A percentile compares a stretch with the other conserved stretches of the same genome.
phyloP scores from a whole-genome alignment of 2,113 vertebrate genomes.

The Nycticorax nycticorax region DNA sequence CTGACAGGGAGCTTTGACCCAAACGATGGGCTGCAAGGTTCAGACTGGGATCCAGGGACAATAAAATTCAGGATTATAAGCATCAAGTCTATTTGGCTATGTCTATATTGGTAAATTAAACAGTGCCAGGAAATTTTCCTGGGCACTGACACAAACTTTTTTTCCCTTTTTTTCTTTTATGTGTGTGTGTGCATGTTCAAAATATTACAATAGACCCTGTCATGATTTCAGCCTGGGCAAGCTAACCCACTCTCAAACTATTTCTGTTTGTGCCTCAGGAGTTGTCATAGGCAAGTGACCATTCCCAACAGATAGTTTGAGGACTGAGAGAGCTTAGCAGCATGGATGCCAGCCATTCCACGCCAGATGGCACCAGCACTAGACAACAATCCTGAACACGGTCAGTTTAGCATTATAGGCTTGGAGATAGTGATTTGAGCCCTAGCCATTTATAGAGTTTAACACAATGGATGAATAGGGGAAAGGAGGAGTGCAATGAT shows the following conservation, averaged over 20 bases:
- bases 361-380: neutral
- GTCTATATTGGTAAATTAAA: neutral
- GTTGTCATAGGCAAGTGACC: neutral
- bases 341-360: neutral
- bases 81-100: neutral
- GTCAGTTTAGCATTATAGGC: neutral
- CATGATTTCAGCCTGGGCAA: neutral
- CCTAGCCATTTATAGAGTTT: neutral
- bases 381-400: neutral
- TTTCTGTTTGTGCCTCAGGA: neutral
- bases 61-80: neutral
- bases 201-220: neutral
- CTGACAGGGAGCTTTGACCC: neutral
- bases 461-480: neutral
- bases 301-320: neutral
- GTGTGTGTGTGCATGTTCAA: rapidly evolving
- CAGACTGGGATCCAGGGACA: neutral
- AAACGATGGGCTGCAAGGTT: neutral
- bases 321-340: neutral
- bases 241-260: neutral
- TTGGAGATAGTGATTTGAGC: neutral
- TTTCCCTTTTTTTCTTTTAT: rapidly evolving
- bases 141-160: too few species aligned
- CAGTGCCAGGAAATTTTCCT: neutral
- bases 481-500: neutral